Evolutionary conservation across 2,797 vertebrate genomes (phyloP), one percentile per base, ranked within the genome.

Genomic region (Pygocentrus nattereri): DNA sequence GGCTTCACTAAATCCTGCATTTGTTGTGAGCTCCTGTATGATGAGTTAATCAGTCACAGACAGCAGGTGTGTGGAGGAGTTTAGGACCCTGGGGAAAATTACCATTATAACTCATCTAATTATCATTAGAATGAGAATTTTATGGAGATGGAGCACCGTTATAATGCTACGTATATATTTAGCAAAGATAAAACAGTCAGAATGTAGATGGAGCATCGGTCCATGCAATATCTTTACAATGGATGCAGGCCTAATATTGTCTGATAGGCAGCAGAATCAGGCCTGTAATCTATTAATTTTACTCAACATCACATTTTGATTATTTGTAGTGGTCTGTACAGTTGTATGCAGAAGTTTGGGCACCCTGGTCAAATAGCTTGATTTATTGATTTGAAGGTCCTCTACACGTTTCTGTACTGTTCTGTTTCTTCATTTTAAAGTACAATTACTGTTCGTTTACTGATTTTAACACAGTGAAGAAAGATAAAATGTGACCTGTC

Each of bases 111-210:
- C 34, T 68, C 30, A 65, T 65, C 65, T 65, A 41, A 68, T 41
- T 12, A 38, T 13, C 34, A 68, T 68, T 68, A 68, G 65, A 23
- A 68, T 13, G 41, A 18, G 65, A n/a, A 65, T n/a, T 68, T 68
- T 41, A 44, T 41, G 65, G n/a, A n/a, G 34, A 38, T 65, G 62
- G 19, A 21, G 34, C 34, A 5, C 21, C 34, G 4, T 44, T 68
- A 44, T 68, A n/a, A 68, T 13, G 3, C 34, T 68, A 19, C 4
- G 21, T n/a, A n/a, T 41, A 21, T 68, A 41, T 23, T 67, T 68
- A 64, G 30, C 13, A 64, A 18, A 18, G 62, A 65, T 21, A 65
- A 19, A 27, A 31, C 16, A 38, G 30, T 38, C 62, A 6, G 61
- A 27, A 61, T 64, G 13, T 18, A 54, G 19, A 54, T 4, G 7